These are phyloP conservation scores for Paracanthobrama guichenoti DNA, from an alignment of 2,113 vertebrate genomes.

Conservation along the genomic window DNA sequence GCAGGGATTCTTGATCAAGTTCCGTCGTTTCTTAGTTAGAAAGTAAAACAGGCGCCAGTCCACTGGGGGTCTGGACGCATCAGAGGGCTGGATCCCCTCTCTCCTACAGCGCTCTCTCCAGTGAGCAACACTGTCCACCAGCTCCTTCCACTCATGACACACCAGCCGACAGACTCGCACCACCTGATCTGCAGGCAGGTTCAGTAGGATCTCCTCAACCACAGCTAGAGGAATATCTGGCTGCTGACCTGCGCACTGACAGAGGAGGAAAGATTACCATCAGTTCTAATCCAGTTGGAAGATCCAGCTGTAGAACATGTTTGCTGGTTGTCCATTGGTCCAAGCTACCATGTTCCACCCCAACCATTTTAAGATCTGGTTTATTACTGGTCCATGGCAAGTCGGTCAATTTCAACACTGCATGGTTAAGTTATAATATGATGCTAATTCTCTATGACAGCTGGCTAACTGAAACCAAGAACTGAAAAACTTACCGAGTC, in stretches of 20 bases:
- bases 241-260: background rate
- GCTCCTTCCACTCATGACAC: constrained; percentile 68
- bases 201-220: constrained; percentile 72
- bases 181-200: constrained; percentile 63
- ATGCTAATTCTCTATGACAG: background rate
- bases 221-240: constrained; percentile 61
- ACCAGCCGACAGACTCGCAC: constrained; percentile 68
- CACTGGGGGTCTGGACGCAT: constrained; percentile 41
- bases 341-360: no score
- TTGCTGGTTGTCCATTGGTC: no score
- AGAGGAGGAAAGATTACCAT: background rate
- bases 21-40: constrained; percentile 65
- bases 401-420: background rate
- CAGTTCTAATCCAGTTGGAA: no score
- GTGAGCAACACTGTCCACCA: constrained; percentile 70
- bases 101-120: constrained; percentile 73
- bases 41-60: constrained; percentile 72
- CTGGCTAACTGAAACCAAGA: background rate
- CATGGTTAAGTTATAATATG: no score
- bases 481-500: background rate
- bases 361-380: background rate
- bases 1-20: constrained; percentile 73
- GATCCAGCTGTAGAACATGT: no score
- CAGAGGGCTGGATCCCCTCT: constrained; percentile 58
- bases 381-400: background rate